Evolutionary conservation across 2,113 vertebrate genomes (phyloP).

Genomic region (Tachycineta bicolor): DNA sequence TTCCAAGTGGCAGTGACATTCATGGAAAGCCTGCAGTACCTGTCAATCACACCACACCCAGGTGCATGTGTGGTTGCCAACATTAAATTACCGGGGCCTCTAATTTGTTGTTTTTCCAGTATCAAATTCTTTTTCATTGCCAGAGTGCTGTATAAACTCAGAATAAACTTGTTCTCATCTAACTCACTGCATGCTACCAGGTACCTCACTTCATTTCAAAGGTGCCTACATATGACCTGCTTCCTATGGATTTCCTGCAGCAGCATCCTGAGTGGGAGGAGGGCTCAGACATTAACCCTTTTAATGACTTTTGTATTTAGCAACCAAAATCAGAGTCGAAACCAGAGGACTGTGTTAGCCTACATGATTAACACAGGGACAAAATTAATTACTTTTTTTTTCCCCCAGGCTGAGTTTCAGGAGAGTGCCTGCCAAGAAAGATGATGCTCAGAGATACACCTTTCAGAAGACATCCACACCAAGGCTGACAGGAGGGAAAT

Average conservation of each 20-base stretch:
- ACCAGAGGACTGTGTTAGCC: background rate
- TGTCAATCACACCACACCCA: background rate
- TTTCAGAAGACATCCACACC: background rate
- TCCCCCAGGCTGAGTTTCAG: background rate
- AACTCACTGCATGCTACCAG: background rate
- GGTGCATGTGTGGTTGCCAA: background rate
- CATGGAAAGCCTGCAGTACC: background rate
- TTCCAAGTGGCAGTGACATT: background rate
- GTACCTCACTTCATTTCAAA: background rate
- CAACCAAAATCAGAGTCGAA: background rate
- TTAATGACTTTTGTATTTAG: background rate
- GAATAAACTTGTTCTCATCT: background rate
- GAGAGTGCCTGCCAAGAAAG: background rate
- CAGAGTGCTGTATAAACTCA: background rate
- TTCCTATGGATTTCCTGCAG: background rate
- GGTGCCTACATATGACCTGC: rapidly evolving
- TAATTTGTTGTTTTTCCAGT: background rate
- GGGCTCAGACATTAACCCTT: background rate
- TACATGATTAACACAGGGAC: rapidly evolving
- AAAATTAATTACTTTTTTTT: background rate
- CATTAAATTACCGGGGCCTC: background rate
- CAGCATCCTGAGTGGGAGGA: background rate
- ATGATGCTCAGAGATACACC: background rate
- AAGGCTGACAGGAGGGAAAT: background rate
- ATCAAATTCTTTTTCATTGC: conserved; percentile 21